Base-by-base conservation (phyloP, 1,140 invertebrate genomes). In the Babylonia areolata region DNA sequence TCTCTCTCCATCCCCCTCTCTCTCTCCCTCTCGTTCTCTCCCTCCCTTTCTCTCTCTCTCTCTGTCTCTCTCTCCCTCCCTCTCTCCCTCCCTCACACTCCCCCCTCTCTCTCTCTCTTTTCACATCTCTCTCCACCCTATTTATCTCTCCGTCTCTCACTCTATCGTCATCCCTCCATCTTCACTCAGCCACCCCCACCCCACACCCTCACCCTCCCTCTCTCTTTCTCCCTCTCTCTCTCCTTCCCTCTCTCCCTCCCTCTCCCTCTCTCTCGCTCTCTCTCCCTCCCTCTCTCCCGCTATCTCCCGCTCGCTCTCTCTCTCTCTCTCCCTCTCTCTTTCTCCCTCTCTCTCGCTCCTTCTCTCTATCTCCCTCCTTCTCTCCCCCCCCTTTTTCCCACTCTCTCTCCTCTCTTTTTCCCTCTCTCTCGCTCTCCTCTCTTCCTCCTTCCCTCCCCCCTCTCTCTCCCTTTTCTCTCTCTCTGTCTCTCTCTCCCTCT, bases 401-500 rank as follows among this genome's bases (percentile, higher is more conserved):
- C 28, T 64, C 58, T 64, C 58, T 64, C 58, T 64, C 58, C 23
- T 20, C 28, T 20, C 23, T 20, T 64, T 20, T 64, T 20, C 28
- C 20, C 28, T 20, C 23, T 20, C 23, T 20, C 58, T 64, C 58
- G 9, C 58, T 23, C 58, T 23, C 23, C 58, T 64, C 58, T 23
- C 20, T 3, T 64, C 58, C 23, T 20, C 23, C 58, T 64, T 20
- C 23, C 58, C 23, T 20, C 23, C 58, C 23, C 58, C 23, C 58
- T 64, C 58, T 64, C 58, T 64, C 58, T 64, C 58, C 31, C 37
- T 79, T 0, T 42, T 20, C 73, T 77, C 73, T 40, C 73, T 77
- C 73, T 77, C 73, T 77, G 9, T 73, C 71, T 73, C 31, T 73
- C 71, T 77, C 73, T 40, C 73, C 9, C 37, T 40, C 37, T 77